Conservation (phyloP, 2,113 vertebrate species). For the Vanacampus margaritifer region DNA sequence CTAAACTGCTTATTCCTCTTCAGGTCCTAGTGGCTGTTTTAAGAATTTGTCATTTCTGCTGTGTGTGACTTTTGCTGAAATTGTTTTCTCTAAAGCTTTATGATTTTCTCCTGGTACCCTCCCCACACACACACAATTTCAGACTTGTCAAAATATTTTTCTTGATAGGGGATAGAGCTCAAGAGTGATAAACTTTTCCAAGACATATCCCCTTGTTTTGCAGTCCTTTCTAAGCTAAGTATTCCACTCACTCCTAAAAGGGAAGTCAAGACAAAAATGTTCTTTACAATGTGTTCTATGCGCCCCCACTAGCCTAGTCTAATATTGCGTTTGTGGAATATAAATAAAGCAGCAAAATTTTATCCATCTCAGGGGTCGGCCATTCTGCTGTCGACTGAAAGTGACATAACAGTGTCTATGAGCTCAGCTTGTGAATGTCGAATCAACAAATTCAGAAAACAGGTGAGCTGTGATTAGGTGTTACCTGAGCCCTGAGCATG, state of each 20-base stretch:
- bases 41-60: slow-evolving; percentile 31
- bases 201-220: neutral
- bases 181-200: neutral
- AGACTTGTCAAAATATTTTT: neutral
- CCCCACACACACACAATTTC: neutral
- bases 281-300: too few relatives aligned
- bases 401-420: too few relatives aligned
- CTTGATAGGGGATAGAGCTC: neutral
- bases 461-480: too few relatives aligned
- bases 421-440: too few relatives aligned
- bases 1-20: slow-evolving; percentile 48
- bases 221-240: neutral
- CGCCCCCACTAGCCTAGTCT: too few relatives aligned
- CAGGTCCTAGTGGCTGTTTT: slow-evolving; percentile 17
- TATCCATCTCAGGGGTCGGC: too few relatives aligned
- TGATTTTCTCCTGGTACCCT: neutral
- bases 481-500: too few relatives aligned
- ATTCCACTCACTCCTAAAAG: neutral
- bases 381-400: too few relatives aligned
- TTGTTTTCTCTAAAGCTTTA: slow-evolving; percentile 7
- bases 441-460: too few relatives aligned
- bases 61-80: slow-evolving; percentile 23
- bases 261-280: too few relatives aligned
- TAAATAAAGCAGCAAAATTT: too few relatives aligned
- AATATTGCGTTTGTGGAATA: too few relatives aligned